These are phyloP conservation scores for Coptotermes formosanus DNA, from an alignment of 1,140 invertebrate species.

Conservation along the genomic window DNA sequence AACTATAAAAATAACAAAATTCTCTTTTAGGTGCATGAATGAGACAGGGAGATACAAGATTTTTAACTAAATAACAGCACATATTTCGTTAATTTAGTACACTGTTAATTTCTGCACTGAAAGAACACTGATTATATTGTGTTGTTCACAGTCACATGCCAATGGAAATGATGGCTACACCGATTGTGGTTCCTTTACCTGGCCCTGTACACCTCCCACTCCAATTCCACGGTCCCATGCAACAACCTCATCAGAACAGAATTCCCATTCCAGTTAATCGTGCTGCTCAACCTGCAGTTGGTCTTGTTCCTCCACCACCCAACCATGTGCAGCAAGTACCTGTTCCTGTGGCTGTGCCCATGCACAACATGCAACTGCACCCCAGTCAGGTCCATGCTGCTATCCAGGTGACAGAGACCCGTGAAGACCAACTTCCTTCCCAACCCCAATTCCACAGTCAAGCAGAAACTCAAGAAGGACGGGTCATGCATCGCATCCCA, in stretches of 20 bases:
- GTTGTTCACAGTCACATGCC: constrained; percentile 54
- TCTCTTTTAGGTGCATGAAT: no score
- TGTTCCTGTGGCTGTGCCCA: background rate
- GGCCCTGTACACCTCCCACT: constrained; percentile 49
- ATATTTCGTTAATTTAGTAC: background rate
- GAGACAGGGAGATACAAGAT: no score
- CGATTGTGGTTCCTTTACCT: constrained; percentile 49
- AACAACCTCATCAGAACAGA: constrained; percentile 46
- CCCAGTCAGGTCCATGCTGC: constrained; percentile 42
- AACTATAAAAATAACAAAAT: no score
- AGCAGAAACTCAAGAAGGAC: constrained; percentile 45
- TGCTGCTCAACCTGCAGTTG: background rate
- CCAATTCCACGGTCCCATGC: constrained; percentile 43
- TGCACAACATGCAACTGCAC: background rate
- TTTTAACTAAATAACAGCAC: no score
- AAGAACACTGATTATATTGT: background rate
- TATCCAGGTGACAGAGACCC: constrained; percentile 57
- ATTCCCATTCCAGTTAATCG: constrained; percentile 40
- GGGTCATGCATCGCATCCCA: constrained; percentile 35
- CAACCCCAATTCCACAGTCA: constrained; percentile 54
- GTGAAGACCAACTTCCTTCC: constrained; percentile 63
- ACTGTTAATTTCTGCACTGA: background rate
- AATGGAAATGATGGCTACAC: constrained; percentile 52
- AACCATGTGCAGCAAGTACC: constrained; percentile 22
- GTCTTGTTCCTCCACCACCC: constrained; percentile 4